Evolutionary conservation across 92 coral and sea anemone species (phyloP), one percentile per base, ranked within the genome.

Genomic region (Micromussa lordhowensis): DNA sequence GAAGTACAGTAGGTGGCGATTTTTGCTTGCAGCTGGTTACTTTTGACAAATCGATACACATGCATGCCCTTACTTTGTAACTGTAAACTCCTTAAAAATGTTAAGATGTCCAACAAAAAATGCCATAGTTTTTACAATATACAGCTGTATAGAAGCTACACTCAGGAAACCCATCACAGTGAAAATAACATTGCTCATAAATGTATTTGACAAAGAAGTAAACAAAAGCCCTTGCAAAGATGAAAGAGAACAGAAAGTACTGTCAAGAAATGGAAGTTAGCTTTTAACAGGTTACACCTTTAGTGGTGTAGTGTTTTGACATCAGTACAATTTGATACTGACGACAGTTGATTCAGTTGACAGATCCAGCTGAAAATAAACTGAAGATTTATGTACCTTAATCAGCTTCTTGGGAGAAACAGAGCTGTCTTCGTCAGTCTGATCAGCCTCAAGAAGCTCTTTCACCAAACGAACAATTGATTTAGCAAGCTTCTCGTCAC

Each of bases 401-500:
- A 87, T 26, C 18, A 58, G 85, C 86, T 79, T 87, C 85, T 70
- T 79, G 34, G 24, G 57, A 70, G 73, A 31, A 30, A 80, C 78
- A 80, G 85, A 57, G 44, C 72, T 80, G 86, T 74, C 91, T 81
- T 87, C 92, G 1, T 91, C 91, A 3, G 79, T 17, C 72, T 79
- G 75, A 48, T 89, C 93, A 22, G 88, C 57, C 73, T 88, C 86
- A 38, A 94, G 84, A 17, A 94, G 89, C 66, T 93, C 91, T 79
- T 87, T 87, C 49, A 94, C 89, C 88, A 92, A 90, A 35, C 86
- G 92, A 55, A 74, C 84, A 64, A 97, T 94, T 16, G 95, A 89
- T 44, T 92, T 94, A 0, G 98, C 98, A 57, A 97, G 92, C 93
- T 97, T 97, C 77, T 94, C 97, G 55, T 97, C 95, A 9, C 99